Percentiles rank a stretch among this genome's conserved stretches.
Conservation (phyloP, 1,140 invertebrate genomes). For the Latrodectus geometricus region DNA sequence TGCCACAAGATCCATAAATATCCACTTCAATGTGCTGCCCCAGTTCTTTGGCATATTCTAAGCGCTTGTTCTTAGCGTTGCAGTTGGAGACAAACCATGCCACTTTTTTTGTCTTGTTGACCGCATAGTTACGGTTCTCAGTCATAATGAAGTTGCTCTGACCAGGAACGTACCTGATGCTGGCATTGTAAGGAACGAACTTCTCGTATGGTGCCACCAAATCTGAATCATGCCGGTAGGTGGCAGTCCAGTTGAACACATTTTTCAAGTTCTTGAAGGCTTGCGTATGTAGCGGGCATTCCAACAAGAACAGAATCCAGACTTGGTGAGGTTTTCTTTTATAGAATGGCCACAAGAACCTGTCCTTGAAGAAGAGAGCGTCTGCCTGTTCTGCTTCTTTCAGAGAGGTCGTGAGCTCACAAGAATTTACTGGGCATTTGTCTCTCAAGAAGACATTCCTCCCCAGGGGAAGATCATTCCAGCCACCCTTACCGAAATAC, state of each 20-base stretch:
- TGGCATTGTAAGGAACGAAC: conserved; percentile 75
- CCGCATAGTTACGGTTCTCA: conserved; percentile 77
- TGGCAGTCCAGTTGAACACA: conserved; percentile 95
- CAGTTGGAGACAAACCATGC: conserved; percentile 99
- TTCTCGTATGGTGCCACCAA: conserved; percentile 95
- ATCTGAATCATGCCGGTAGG: conserved; percentile 92
- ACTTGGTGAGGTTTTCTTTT: conserved; percentile 78
- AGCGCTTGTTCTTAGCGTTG: conserved; percentile 85
- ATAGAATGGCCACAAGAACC: conserved; percentile 75
- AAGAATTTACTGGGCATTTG: conserved; percentile 81
- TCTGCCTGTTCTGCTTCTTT: conserved; percentile 81
- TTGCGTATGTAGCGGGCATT: conserved; percentile 93
- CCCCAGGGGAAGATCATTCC: conserved; percentile 79
- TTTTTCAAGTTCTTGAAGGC: conserved; percentile 80
- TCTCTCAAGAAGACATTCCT: conserved; percentile 77
- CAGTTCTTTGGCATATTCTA: conserved; percentile 88
- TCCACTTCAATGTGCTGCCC: conserved; percentile 89
- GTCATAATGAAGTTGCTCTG: neutral
- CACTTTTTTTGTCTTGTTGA: conserved; percentile 91
- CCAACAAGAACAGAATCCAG: conserved; percentile 92
- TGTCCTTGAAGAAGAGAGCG: conserved; percentile 89
- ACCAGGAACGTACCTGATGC: conserved; percentile 17
- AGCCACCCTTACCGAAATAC: conserved; percentile 83
- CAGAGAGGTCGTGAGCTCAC: conserved; percentile 79
- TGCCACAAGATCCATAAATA: conserved; percentile 92